Evolutionary conservation across 92 coral and sea anemone species (phyloP), one percentile per base, ranked within the genome.

Genomic region (Meandrina meandrites): DNA sequence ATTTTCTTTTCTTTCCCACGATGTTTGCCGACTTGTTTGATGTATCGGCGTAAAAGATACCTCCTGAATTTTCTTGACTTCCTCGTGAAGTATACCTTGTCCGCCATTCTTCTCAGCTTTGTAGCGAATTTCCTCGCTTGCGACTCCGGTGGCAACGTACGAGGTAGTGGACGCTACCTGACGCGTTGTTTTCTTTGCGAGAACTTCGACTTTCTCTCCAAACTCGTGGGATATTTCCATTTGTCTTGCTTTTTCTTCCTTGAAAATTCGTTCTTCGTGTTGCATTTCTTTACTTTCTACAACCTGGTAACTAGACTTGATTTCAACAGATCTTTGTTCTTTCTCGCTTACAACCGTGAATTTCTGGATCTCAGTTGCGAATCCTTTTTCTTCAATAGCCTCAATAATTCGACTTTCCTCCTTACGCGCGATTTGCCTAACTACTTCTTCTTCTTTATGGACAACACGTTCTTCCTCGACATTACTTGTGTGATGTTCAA

Each of bases 151-250:
- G 19, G 73, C 87, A 84, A 75, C n/a, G 57, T 75, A 35, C 24
- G 80, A 84, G 19, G 34, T n/a, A 18, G 73, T 75, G 4, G 76
- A 81, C 27, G 85, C 42, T 31, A 42, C 57, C 34, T 81, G 76
- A 36, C 32, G 80, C 30, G 22, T 37, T 14, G 80, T 74, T 74
- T 68, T 74, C 17, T 57, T 74, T 54, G 87, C 45, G 18, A 75
- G 42, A 57, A 84, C 58, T 57, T 84, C 71, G 27, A 83, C 80
- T 37, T 73, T 83, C 86, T 53, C 54, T 83, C 71, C 87, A 67
- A 71, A 19, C 40, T 57, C 57, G 54, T 84, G 72, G 9, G 80
- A 84, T 56, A 40, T 21, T 74, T 84, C 70, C 58, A 75, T 35
- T 36, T 54, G 57, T 21, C 28, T 37, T 57, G 40, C 87, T 74